Evolutionary conservation across 2,113 vertebrate species (phyloP).

Genomic region (Piprites chloris): DNA sequence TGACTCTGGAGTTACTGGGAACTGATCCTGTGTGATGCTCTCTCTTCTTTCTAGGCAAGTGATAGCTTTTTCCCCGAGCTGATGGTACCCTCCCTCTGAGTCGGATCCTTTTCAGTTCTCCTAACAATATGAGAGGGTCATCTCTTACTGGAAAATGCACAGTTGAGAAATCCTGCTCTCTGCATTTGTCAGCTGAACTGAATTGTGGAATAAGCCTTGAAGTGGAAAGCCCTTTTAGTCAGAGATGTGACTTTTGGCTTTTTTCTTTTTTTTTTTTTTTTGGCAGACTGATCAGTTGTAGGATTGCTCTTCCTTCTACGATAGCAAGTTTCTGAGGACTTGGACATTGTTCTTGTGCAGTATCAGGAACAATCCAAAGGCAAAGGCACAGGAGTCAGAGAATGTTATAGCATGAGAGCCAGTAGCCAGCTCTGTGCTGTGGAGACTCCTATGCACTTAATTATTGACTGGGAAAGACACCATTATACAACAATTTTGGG

Average conservation of each 20-base stretch:
- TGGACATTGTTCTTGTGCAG: neutral
- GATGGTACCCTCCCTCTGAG: neutral
- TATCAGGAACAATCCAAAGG: neutral
- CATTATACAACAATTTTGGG: neutral
- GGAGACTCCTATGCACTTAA: neutral
- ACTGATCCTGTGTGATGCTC: neutral
- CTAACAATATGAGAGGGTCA: neutral
- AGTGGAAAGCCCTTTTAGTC: neutral
- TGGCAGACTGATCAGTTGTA: neutral
- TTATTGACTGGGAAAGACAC: neutral
- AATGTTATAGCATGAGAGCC: accelerated
- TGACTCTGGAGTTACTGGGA: neutral
- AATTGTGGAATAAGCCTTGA: constrained; percentile 13
- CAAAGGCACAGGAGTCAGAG: neutral
- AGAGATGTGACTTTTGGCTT: neutral
- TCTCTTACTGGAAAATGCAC: neutral
- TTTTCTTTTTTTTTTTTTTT: neutral
- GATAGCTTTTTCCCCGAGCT: neutral
- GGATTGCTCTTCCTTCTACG: neutral
- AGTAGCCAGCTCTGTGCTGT: neutral
- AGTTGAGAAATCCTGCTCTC: neutral
- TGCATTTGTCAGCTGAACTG: neutral
- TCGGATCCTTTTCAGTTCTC: neutral
- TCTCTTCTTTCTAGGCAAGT: neutral
- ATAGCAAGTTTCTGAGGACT: neutral